Base-by-base conservation (phyloP, 2,113 vertebrate species). In the Campylomormyrus numenius region DNA sequence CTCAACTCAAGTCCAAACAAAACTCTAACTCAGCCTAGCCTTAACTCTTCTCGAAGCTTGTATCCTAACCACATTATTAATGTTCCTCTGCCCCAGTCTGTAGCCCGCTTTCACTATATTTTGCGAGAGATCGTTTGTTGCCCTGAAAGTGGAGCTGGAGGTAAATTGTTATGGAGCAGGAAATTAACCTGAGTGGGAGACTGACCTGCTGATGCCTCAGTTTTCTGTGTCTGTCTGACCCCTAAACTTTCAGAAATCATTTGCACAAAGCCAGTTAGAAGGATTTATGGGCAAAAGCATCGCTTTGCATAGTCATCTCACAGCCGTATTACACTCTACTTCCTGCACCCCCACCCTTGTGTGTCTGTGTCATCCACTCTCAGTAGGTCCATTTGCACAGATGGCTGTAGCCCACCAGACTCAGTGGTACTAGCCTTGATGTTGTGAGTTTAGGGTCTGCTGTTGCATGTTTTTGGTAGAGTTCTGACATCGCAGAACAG, bases 111-210 rank as follows among this genome's bases (percentile, higher is more conserved):
- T n/a, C 35, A 21, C 27, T 58, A 90, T 94, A 94, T 95, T 94
- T 93, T 93, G n/a, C 53, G 85, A 94, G 92, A 45, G 19, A 84
- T 42, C 17, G 11, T 53, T 94, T 93, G 92, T 94, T 94, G 94
- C 92, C 93, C 90, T 93, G 92, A 92, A 94, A 95, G 95, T 93
- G 93, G 93, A 94, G 92, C 94, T 93, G 91, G 92, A 92, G 93
- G 94, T 90, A 91, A 92, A 91, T 94, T 93, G 90, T 94, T 93
- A 91, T 94, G 93, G 88, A 88, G 91, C 92, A 93, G 92, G 91
- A 91, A 92, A 92, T 93, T 91, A 91, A 87, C 92, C 92, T 90
- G 91, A 87, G 24, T 56, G 83, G 52, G 53, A 46, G 42, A 35
- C 56, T 70, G 50, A 89, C 92, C 93, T 92, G 92, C 91, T 31